phyloP scores from a whole-genome alignment of 1,140 invertebrate species.

The Dinothrombium tinctorium region DNA sequence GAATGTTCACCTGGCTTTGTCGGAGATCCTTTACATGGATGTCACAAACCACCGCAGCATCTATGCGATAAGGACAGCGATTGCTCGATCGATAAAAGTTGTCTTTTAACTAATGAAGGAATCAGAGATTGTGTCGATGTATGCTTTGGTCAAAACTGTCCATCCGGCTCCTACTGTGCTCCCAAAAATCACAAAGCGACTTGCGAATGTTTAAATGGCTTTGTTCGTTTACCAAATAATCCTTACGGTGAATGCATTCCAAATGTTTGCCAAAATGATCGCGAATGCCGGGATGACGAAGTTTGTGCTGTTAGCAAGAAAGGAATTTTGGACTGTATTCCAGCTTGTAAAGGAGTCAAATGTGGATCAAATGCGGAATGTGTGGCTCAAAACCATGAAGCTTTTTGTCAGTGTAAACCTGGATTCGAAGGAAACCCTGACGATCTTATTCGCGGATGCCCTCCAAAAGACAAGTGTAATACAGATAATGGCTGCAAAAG shows the following conservation, averaged over 20 bases:
- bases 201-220: constrained; percentile 37
- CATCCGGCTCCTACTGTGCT: constrained; percentile 62
- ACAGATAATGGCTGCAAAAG: constrained; percentile 50
- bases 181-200: constrained; percentile 53
- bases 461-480: constrained; percentile 34
- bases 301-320: constrained; percentile 9
- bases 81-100: constrained; percentile 34
- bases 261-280: constrained; percentile 10
- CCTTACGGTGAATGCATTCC: constrained; percentile 5
- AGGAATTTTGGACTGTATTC: constrained; percentile 20
- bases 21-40: constrained; percentile 36
- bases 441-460: constrained; percentile 11
- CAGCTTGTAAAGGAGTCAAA: constrained; percentile 42
- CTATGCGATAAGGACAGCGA: constrained; percentile 40
- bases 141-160: constrained; percentile 27
- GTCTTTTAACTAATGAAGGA: constrained; percentile 16
- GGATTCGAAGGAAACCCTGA: constrained; percentile 15
- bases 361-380: constrained; percentile 62
- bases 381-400: constrained; percentile 35
- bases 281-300: constrained; percentile 10
- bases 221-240: constrained; percentile 9
- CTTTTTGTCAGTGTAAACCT: constrained; percentile 39
- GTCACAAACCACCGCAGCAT: constrained; percentile 13
- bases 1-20: constrained; percentile 30
- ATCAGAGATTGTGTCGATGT: constrained; percentile 13